These are phyloP conservation scores for Tragulus kanchil DNA, from an alignment of 2,113 vertebrate genomes.

Conservation along the genomic window DNA sequence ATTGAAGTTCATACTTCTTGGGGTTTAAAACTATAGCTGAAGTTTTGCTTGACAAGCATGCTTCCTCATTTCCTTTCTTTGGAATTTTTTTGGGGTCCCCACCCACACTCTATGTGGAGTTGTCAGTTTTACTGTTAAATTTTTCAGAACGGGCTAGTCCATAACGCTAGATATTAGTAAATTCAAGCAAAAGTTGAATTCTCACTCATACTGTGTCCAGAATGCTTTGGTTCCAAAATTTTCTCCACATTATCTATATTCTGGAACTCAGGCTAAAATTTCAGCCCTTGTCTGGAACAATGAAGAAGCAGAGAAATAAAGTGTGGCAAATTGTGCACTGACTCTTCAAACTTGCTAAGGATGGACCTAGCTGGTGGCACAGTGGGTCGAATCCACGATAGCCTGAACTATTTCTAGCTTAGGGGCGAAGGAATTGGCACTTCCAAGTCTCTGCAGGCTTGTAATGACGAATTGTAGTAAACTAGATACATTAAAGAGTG, in stretches of 20 bases:
- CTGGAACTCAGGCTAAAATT: not conserved
- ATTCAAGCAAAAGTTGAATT: conserved; percentile 12
- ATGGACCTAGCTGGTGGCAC: not conserved
- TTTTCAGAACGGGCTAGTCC: not conserved
- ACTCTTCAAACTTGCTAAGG: not conserved
- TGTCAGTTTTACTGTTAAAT: not conserved
- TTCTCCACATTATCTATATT: not conserved
- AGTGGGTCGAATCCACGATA: not conserved
- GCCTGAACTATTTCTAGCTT: not conserved
- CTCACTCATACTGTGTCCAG: not conserved
- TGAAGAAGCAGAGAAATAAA: not conserved
- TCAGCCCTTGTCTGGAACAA: not conserved
- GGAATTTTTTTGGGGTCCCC: not conserved
- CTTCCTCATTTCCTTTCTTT: not conserved
- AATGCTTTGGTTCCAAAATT: not conserved
- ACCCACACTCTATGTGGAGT: not conserved
- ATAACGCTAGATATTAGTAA: not conserved
- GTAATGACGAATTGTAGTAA: not conserved
- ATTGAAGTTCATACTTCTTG: not conserved
- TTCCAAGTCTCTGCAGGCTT: not conserved
- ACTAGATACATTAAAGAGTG: not conserved
- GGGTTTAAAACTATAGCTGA: not conserved
- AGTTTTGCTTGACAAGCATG: not conserved
- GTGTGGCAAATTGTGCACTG: not conserved
- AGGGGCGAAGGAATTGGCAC: not conserved